A percentile compares a stretch with the other conserved stretches of the same genome.
These are phyloP conservation scores for Corapipo altera DNA, from an alignment of 2,113 vertebrate species.

Conservation along the genomic window DNA sequence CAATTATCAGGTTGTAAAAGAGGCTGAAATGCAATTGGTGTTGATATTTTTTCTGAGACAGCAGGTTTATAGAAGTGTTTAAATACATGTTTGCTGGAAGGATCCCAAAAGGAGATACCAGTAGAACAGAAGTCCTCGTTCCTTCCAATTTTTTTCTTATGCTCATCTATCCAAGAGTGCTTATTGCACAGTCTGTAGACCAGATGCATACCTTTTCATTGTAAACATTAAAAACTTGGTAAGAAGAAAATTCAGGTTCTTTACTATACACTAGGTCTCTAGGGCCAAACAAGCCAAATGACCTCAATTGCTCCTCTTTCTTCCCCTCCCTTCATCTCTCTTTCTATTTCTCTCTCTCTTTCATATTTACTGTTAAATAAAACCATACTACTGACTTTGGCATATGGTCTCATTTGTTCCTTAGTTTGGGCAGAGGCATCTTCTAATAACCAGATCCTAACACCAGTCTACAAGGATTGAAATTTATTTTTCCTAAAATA, in stretches of 20 bases:
- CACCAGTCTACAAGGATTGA: neutral
- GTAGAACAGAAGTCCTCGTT: neutral
- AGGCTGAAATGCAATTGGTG: conserved; percentile 1
- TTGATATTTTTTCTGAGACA: neutral
- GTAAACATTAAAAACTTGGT: neutral
- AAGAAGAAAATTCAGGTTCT: neutral
- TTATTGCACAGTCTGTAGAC: neutral
- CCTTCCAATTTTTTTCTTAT: neutral
- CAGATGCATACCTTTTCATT: neutral
- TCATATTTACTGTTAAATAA: too few species aligned
- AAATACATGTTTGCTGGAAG: conserved; percentile 16
- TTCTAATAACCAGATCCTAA: too few species aligned
- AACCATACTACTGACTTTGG: too few species aligned
- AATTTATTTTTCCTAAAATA: neutral
- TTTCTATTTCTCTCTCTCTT: too few species aligned
- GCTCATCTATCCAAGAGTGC: neutral
- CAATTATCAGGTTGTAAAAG: conserved; percentile 42
- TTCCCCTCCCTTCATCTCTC: too few species aligned
- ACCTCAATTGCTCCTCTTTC: neutral
- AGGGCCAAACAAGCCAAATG: neutral
- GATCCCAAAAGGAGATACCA: neutral
- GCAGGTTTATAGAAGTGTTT: neutral
- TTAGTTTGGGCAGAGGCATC: too few species aligned
- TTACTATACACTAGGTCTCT: neutral
- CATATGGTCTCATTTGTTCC: too few species aligned